A percentile compares a stretch with the other conserved stretches of the same genome.
Conservation (phyloP, 2,888 invertebrate species). For the Pseudolycoriella hygida region DNA sequence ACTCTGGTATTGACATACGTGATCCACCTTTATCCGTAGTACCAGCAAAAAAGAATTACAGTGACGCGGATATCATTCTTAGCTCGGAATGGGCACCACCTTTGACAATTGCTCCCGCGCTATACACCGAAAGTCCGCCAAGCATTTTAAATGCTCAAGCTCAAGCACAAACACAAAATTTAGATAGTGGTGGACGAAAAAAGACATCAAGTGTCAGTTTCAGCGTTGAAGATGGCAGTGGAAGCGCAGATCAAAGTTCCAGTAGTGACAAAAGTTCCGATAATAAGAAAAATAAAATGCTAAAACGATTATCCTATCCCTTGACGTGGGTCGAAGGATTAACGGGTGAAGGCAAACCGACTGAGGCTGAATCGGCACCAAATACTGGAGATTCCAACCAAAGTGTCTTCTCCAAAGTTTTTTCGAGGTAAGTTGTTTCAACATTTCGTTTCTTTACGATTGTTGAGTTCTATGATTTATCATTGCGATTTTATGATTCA, state of each 20-base stretch:
- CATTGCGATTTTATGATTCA: no score
- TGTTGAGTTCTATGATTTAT: no score
- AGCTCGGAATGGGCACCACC: conserved; percentile 80
- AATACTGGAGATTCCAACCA: conserved; percentile 36
- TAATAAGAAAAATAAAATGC: conserved; percentile 59
- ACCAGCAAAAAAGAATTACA: conserved; percentile 44
- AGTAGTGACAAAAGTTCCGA: conserved; percentile 27
- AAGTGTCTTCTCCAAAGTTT: conserved; percentile 81
- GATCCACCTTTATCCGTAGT: conserved; percentile 46
- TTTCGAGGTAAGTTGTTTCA: conserved; percentile 51
- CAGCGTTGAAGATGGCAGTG: conserved; percentile 42
- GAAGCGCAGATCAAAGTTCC: conserved; percentile 12
- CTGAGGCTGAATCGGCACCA: conserved; percentile 26
- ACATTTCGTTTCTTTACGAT: conserved; percentile 3
- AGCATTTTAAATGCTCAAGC: conserved; percentile 17
- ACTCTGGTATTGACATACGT: conserved; percentile 77
- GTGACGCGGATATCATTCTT: conserved; percentile 74
- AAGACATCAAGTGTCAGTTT: conserved; percentile 57
- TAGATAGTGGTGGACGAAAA: conserved; percentile 36
- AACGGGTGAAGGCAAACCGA: conserved; percentile 46
- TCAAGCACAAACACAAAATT: neutral
- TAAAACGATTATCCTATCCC: conserved; percentile 81
- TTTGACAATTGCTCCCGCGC: conserved; percentile 56
- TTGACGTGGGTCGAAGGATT: conserved; percentile 83
- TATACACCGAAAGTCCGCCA: conserved; percentile 36